Evolutionary conservation across 2,797 vertebrate genomes (phyloP).

Genomic region (Myioborus miniatus): DNA sequence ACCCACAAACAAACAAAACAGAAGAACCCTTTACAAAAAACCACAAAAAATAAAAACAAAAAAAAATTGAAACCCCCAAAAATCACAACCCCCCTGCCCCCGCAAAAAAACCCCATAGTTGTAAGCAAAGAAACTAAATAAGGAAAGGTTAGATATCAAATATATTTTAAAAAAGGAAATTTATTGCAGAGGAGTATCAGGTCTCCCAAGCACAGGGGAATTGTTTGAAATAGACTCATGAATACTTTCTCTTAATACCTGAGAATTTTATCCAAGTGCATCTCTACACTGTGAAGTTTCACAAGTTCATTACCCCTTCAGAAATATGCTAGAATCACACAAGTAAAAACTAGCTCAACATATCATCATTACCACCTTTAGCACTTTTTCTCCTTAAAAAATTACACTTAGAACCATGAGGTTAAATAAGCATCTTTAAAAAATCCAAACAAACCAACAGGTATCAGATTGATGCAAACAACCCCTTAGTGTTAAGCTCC

Average conservation of each 20-base stretch:
- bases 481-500: not conserved
- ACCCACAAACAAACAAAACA: too few species aligned
- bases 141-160: not conserved
- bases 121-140: not conserved
- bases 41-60: fast-evolving
- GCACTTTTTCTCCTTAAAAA: not conserved
- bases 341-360: not conserved
- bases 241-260: not conserved
- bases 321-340: not conserved
- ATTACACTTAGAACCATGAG: not conserved
- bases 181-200: not conserved
- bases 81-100: not conserved
- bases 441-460: not conserved
- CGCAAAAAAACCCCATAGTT: not conserved
- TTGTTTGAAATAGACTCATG: not conserved
- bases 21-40: not conserved
- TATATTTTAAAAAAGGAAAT: not conserved
- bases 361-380: not conserved
- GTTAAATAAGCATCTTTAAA: not conserved
- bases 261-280: not conserved
- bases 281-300: not conserved
- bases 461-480: not conserved
- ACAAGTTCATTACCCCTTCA: not conserved
- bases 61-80: not conserved
- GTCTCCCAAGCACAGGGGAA: not conserved